Conservation (phyloP, 2,797 vertebrate genomes). For the Heliangelus exortis region DNA sequence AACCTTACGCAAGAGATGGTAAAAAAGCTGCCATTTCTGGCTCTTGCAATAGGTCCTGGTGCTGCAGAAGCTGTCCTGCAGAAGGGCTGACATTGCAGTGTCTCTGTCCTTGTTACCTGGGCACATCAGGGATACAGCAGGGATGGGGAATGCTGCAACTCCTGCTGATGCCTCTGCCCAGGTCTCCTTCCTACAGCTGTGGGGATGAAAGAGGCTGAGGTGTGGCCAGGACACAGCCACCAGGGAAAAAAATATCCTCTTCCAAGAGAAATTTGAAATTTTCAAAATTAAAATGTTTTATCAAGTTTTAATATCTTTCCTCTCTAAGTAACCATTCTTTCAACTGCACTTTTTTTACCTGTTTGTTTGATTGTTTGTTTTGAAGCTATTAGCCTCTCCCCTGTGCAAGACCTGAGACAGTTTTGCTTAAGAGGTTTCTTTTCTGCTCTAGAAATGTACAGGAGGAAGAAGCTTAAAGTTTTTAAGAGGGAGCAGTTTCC, state of each 20-base stretch:
- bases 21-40: neutral
- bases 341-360: neutral
- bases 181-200: neutral
- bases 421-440: neutral
- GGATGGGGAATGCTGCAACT: neutral
- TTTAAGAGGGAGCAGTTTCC: neutral
- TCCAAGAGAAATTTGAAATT: neutral
- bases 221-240: accelerated
- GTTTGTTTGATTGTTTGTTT: accelerated
- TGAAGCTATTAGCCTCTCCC: neutral
- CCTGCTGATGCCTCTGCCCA: neutral
- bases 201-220: neutral
- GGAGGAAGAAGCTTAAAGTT: neutral
- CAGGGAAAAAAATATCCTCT: neutral
- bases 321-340: neutral
- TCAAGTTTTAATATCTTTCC: neutral
- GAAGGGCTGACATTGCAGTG: neutral
- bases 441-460: neutral
- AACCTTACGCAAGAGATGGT: neutral
- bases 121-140: accelerated
- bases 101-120: neutral
- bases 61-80: neutral
- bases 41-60: neutral
- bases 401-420: neutral
- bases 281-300: neutral